These are phyloP conservation scores for Pampusana beccarii DNA, from an alignment of 2,113 vertebrate genomes.

Conservation along the genomic window DNA sequence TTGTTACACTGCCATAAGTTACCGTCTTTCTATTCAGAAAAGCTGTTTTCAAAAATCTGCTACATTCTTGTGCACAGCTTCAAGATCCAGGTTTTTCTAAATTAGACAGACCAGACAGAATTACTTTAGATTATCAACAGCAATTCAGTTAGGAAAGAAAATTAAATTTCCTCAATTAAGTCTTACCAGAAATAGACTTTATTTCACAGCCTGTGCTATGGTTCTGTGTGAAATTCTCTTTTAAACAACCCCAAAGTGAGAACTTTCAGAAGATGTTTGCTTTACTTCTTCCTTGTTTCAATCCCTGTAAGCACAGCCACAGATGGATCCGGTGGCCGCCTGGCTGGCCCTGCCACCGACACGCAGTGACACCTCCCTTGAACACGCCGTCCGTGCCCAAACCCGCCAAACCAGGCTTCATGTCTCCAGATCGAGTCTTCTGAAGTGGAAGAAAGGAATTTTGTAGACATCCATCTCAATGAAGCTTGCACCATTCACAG, in stretches of 20 bases:
- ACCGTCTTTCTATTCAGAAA: background rate
- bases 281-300: background rate
- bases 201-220: background rate
- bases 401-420: too few relatives aligned
- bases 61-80: slow-evolving; percentile 8
- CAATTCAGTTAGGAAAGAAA: slow-evolving; percentile 52
- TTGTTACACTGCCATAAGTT: background rate
- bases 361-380: background rate
- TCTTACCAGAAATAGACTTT: slow-evolving; percentile 18
- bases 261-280: background rate
- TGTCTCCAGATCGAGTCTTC: too few relatives aligned
- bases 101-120: slow-evolving; percentile 52
- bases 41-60: slow-evolving; percentile 29
- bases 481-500: background rate
- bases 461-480: background rate
- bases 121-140: slow-evolving; percentile 56
- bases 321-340: too few relatives aligned
- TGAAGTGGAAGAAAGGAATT: background rate
- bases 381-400: rapidly evolving
- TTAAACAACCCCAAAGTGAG: background rate
- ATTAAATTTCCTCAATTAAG: slow-evolving; percentile 66
- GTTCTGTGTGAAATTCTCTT: background rate
- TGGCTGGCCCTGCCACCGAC: too few relatives aligned
- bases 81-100: slow-evolving; percentile 28
- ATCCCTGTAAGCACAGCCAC: background rate